Conservation (phyloP, 2,797 vertebrate species). For the Balearica regulorum region DNA sequence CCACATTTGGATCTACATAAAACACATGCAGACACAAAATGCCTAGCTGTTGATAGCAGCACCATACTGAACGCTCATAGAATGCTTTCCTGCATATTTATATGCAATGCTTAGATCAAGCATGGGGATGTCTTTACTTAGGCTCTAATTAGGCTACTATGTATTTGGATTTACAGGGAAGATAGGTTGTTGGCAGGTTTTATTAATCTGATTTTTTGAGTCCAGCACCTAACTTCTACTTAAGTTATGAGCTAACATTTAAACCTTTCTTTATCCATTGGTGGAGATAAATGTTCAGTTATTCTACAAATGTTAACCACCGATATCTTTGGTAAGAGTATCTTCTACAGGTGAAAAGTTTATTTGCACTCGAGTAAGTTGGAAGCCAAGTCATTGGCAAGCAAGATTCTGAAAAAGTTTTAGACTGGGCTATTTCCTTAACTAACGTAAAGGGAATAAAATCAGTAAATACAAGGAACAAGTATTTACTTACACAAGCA, state of each 20-base stretch:
- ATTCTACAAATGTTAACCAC: not conserved
- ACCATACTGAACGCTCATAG: not conserved
- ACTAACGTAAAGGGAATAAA: not conserved
- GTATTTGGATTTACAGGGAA: not conserved
- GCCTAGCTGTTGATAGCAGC: not conserved
- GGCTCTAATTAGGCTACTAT: not conserved
- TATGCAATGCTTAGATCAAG: not conserved
- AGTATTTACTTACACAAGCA: not conserved
- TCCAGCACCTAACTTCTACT: not conserved
- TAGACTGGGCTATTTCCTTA: not conserved
- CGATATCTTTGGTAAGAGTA: not conserved
- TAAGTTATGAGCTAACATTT: not conserved
- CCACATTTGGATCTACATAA: not conserved
- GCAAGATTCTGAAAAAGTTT: not conserved
- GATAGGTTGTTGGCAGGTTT: not conserved
- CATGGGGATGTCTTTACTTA: not conserved
- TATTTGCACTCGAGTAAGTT: not conserved
- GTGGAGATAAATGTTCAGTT: not conserved
- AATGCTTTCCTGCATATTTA: not conserved
- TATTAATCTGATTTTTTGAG: not conserved
- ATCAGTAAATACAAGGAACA: not conserved
- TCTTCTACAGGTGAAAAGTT: not conserved
- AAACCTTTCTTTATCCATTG: not conserved
- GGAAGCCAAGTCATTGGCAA: not conserved
- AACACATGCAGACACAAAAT: not conserved